Percentiles rank a stretch among this genome's conserved stretches.
Evolutionary conservation across 2,113 vertebrate genomes (phyloP).

Genomic region (Echinops telfairi): DNA sequence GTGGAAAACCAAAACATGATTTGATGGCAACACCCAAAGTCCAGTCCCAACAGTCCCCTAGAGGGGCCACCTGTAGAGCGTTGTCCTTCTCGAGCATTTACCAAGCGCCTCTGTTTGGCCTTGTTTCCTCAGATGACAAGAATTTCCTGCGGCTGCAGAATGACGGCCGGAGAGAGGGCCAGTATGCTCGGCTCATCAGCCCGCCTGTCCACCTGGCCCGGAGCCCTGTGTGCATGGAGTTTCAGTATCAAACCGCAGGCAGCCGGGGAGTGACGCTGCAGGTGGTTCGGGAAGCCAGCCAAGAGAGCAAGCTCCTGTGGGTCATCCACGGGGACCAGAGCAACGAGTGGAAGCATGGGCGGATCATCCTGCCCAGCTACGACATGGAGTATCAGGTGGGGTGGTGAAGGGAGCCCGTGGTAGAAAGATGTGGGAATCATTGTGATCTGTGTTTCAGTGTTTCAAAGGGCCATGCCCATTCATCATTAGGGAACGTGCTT

Average conservation of each 20-base stretch:
- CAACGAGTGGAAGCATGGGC: constrained; percentile 95
- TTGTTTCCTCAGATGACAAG: constrained; percentile 87
- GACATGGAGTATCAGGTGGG: constrained; percentile 95
- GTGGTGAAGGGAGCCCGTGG: background rate
- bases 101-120: constrained; percentile 11
- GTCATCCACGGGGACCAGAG: constrained; percentile 93
- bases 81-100: constrained; percentile 21
- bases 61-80: background rate
- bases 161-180: constrained; percentile 89
- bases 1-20: background rate
- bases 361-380: constrained; percentile 95
- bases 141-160: constrained; percentile 93
- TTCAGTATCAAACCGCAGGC: constrained; percentile 94
- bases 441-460: constrained; percentile 77
- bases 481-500: constrained; percentile 85
- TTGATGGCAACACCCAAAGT: background rate
- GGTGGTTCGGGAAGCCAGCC: constrained; percentile 92
- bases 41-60: background rate
- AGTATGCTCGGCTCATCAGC: constrained; percentile 94
- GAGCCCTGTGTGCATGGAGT: constrained; percentile 94
- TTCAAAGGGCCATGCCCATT: constrained; percentile 84
- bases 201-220: constrained; percentile 91
- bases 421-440: constrained; percentile 58
- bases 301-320: constrained; percentile 95
- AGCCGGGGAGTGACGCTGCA: constrained; percentile 91